These are phyloP conservation scores for Andrena chrysosceles DNA, from an alignment of 2,888 invertebrate species.

Conservation along the genomic window DNA sequence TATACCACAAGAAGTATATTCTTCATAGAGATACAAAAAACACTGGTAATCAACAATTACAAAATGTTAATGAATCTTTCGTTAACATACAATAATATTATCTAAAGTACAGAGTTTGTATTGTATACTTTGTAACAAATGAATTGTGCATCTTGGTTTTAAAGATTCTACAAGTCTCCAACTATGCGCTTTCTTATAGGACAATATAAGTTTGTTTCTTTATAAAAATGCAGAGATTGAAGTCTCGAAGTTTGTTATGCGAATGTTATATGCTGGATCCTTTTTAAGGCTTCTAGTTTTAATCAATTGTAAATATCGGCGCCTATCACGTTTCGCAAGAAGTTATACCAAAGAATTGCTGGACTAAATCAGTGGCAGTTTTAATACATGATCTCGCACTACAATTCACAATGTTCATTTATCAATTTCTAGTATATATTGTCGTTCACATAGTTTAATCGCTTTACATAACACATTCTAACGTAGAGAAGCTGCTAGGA, in stretches of 20 bases:
- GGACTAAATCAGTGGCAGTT: slow-evolving; percentile 11
- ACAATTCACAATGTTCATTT: slow-evolving; percentile 35
- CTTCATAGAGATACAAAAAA: slow-evolving; percentile 6
- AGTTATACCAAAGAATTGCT: slow-evolving; percentile 13
- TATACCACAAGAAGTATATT: neutral
- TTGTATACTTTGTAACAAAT: slow-evolving; percentile 17
- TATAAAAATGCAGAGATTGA: slow-evolving; percentile 9
- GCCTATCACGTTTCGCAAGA: slow-evolving; percentile 18
- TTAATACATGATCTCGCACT: slow-evolving; percentile 21
- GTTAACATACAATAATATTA: slow-evolving; percentile 21
- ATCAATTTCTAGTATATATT: slow-evolving; percentile 23
- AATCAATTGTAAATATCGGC: slow-evolving; percentile 26
- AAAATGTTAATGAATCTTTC: slow-evolving; percentile 40
- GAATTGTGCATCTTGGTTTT: slow-evolving; percentile 38
- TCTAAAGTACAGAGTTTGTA: slow-evolving; percentile 15
- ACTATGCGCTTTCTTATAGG: slow-evolving; percentile 17
- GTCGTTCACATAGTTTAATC: slow-evolving; percentile 27
- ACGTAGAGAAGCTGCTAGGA: slow-evolving; percentile 4
- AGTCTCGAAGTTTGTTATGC: slow-evolving; percentile 44
- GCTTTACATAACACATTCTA: slow-evolving; percentile 1
- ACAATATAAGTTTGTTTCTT: slow-evolving; percentile 20
- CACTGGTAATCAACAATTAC: neutral
- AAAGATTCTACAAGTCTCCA: slow-evolving; percentile 4
- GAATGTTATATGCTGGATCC: slow-evolving; percentile 43
- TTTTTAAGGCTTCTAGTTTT: slow-evolving; percentile 35